Conservation (phyloP, 2,797 vertebrate genomes). For the Salmo trutta region DNA sequence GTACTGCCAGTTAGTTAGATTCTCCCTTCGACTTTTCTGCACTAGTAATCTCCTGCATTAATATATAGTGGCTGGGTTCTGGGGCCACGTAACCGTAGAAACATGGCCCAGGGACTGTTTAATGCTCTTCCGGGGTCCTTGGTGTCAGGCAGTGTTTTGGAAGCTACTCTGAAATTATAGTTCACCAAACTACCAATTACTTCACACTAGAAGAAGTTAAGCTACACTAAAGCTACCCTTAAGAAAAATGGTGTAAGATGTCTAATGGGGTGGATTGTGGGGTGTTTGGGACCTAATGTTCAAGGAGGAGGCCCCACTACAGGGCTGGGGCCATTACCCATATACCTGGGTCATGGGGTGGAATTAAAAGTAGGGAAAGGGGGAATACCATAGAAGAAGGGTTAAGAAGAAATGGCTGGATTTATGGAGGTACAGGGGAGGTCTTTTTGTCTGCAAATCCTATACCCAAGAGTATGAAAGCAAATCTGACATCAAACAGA, state of each 20-base stretch:
- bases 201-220: no score
- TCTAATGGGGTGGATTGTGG: background rate
- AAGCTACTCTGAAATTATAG: no score
- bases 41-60: conserved; percentile 50
- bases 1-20: conserved; percentile 60
- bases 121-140: conserved; percentile 27
- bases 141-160: background rate
- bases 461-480: conserved; percentile 10
- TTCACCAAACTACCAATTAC: no score
- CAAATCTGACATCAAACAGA: conserved; percentile 15
- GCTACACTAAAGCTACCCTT: no score
- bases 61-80: conserved; percentile 23
- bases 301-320: conserved; percentile 5
- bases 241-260: background rate
- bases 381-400: background rate
- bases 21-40: conserved; percentile 65
- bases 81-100: conserved; percentile 37
- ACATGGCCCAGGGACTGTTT: conserved; percentile 30
- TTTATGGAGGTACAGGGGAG: conserved; percentile 9
- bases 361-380: background rate
- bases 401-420: background rate
- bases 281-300: conserved; percentile 7
- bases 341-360: background rate
- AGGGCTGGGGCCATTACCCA: background rate
- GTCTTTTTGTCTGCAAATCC: conserved; percentile 22